Base-by-base conservation (phyloP, 2,113 vertebrate species). In the Turnix velox region DNA sequence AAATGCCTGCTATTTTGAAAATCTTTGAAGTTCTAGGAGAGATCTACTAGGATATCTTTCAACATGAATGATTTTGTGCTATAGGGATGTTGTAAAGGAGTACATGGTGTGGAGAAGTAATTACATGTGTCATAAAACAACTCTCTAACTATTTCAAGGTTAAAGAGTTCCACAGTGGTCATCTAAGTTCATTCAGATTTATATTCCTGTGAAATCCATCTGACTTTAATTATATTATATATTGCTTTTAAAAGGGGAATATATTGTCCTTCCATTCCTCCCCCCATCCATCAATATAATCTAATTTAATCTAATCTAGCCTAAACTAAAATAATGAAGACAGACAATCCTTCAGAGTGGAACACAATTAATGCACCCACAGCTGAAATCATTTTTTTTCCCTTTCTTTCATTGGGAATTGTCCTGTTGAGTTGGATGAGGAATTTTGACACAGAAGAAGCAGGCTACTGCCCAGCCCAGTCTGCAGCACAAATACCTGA, bases 281-380 rank as follows among this genome's bases (percentile, higher is more conserved):
- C 35, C n/a, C 13, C 37, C 45, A 81, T 93, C 92, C 88, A 84
- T 92, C 89, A 91, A 30, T 43, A 28, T 92, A 78, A 94, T 67
- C 51, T 67, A 51, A 89, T 94, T 76, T 85, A 90, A 93, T 88
- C 49, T 80, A 88, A 94, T 84, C 86, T 84, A 80, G 5, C 18
- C 79, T 55, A 74, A 85, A 69, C 54, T 84, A 84, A 94, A 86
- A 77, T 77, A 93, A 92, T 65, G 76, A 93, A 84, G 85, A 81
- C 33, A 59, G 88, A 78, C 83, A 94, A 49, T 42, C 82, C 79
- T 84, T 73, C 63, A 69, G 57, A 93, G n/a, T 48, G 37, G 71
- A 93, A 86, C 30, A 57, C 43, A 81, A 81, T 93, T 90, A 84
- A 86, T 88, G 71, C 40, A 51, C 18, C 33, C n/a, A 67, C 33